Conservation (phyloP, 1,140 invertebrate genomes). For the Temnothorax curvispinosus region DNA sequence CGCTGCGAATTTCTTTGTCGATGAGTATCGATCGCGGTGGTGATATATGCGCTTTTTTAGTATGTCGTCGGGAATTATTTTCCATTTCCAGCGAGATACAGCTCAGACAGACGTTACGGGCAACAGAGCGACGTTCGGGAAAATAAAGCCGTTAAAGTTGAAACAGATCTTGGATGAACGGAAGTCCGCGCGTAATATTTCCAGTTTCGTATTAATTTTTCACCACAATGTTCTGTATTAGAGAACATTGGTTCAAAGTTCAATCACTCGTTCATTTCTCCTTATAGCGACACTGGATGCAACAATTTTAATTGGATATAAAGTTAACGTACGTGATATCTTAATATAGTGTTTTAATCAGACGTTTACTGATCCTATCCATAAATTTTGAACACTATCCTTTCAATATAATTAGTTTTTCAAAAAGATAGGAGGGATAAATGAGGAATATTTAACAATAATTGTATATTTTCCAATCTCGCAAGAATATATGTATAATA, state of each 20-base stretch:
- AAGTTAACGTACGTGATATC: background rate
- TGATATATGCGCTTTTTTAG: conserved; percentile 41
- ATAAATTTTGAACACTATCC: background rate
- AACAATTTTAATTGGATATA: background rate
- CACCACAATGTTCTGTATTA: background rate
- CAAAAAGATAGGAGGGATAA: background rate
- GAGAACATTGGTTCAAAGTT: background rate
- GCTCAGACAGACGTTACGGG: background rate
- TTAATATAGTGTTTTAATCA: background rate
- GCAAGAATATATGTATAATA: background rate
- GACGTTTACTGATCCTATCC: too few relatives aligned
- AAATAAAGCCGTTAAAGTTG: background rate
- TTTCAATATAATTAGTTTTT: background rate
- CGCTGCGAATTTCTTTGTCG: conserved; percentile 55
- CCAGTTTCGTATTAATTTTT: conserved; percentile 6
- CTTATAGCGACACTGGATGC: background rate
- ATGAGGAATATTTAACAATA: background rate
- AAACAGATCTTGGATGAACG: background rate
- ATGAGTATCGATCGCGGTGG: conserved; percentile 48
- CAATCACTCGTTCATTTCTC: conserved; percentile 2
- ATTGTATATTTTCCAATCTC: background rate
- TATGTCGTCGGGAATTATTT: conserved; percentile 53
- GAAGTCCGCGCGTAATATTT: background rate
- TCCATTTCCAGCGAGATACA: conserved; percentile 12
- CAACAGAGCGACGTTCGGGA: background rate